Percentiles rank a stretch among this genome's conserved stretches.
These are phyloP conservation scores for Muscicapa adusta DNA, from an alignment of 2,113 vertebrate genomes.

Conservation along the genomic window DNA sequence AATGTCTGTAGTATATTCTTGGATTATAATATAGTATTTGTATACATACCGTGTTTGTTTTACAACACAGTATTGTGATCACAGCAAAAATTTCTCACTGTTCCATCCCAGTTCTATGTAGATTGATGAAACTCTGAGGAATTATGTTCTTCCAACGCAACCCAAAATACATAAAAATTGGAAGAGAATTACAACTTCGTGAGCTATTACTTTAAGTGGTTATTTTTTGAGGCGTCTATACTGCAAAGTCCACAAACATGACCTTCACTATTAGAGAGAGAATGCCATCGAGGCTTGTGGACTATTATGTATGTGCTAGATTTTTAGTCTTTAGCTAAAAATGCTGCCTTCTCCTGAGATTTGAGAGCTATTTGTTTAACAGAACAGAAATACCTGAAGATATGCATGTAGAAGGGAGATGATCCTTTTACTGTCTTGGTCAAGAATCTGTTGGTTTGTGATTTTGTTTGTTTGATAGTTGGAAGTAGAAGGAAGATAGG, in stretches of 20 bases:
- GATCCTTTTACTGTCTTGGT: neutral
- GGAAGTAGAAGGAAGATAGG: neutral
- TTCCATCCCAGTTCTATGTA: neutral
- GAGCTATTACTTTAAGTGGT: neutral
- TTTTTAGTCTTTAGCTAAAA: neutral
- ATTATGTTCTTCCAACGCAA: neutral
- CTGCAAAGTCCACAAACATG: neutral
- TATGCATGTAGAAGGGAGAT: neutral
- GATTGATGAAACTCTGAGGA: neutral
- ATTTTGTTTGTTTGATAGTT: neutral
- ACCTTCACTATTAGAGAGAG: neutral
- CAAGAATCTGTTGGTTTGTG: neutral
- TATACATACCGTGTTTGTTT: neutral
- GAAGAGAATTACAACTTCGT: neutral
- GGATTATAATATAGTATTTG: neutral
- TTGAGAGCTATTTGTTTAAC: neutral
- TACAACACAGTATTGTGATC: neutral
- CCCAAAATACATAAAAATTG: neutral
- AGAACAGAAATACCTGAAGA: neutral
- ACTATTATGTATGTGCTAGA: neutral
- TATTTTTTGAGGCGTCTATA: neutral
- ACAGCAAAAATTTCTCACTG: neutral
- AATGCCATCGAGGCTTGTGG: neutral
- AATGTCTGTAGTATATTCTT: neutral
- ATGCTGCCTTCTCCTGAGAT: neutral